Conservation (phyloP, 1,140 invertebrate species). For the Euwallacea fornicatus region DNA sequence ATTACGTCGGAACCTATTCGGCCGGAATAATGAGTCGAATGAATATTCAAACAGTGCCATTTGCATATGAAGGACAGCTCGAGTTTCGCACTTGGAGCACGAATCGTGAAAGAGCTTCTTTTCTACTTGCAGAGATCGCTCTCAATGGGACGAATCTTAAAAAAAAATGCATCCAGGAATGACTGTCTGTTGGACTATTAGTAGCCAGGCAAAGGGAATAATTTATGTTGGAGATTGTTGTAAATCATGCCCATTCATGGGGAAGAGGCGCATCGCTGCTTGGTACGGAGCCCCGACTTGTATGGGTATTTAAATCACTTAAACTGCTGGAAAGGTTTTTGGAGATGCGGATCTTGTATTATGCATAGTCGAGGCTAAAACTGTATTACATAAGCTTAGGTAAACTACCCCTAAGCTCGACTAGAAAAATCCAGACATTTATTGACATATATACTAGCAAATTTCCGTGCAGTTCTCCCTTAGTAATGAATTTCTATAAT, state of each 20-base stretch:
- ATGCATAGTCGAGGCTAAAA: too few relatives aligned
- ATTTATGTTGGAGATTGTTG: background rate
- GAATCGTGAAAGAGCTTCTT: constrained; percentile 37
- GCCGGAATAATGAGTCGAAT: constrained; percentile 37
- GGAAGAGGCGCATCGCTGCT: background rate
- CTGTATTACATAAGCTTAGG: too few relatives aligned
- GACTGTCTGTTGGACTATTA: too few relatives aligned
- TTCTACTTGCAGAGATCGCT: constrained; percentile 1
- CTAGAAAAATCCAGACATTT: too few relatives aligned
- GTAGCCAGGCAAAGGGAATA: too few relatives aligned
- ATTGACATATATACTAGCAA: too few relatives aligned
- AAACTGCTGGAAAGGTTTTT: background rate
- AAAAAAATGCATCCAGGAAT: too few relatives aligned
- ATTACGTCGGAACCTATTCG: constrained; percentile 37
- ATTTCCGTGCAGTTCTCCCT: too few relatives aligned
- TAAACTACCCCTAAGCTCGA: too few relatives aligned
- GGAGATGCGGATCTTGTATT: background rate
- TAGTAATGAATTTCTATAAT: constrained; percentile 4
- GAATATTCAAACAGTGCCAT: constrained; percentile 45
- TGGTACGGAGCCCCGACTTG: background rate
- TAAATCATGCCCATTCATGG: constrained; percentile 7
- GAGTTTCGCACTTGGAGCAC: constrained; percentile 38
- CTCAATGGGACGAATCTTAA: background rate
- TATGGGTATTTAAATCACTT: constrained; percentile 7
- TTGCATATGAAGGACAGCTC: constrained; percentile 45